A percentile compares a stretch with the other conserved stretches of the same genome.
phyloP scores from a whole-genome alignment of 2,797 vertebrate species.

The Poeciliopsis presidionis region DNA sequence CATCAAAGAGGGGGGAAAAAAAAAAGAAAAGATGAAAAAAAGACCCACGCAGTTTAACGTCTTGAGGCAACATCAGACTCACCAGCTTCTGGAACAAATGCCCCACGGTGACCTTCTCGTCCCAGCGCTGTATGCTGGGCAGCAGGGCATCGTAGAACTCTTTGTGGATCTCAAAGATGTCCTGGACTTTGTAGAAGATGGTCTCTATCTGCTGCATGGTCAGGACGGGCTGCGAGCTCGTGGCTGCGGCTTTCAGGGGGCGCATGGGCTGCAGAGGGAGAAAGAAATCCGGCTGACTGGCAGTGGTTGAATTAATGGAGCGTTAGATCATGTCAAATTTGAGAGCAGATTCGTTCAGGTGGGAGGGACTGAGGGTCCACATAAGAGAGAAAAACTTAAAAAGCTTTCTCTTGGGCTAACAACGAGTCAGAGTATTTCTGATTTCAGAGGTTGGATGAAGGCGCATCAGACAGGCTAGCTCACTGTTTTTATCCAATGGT shows the following conservation, averaged over 20 bases:
- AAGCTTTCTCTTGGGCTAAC: constrained; percentile 22
- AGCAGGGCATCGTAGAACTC: constrained; percentile 94
- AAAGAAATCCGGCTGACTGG: not conserved
- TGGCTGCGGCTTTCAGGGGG: constrained; percentile 93
- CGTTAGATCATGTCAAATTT: not conserved
- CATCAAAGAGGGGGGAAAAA: not conserved
- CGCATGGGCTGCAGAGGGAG: constrained; percentile 89
- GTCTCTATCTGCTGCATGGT: constrained; percentile 95
- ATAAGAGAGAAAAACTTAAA: constrained; percentile 46
- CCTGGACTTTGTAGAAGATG: constrained; percentile 98
- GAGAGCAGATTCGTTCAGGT: constrained; percentile 11
- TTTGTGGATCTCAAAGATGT: constrained; percentile 97
- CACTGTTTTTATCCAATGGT: constrained; percentile 19
- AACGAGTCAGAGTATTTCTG: constrained; percentile 43
- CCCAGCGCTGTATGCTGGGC: constrained; percentile 95
- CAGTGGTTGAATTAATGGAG: not conserved
- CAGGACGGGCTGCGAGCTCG: constrained; percentile 94
- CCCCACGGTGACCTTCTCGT: constrained; percentile 94
- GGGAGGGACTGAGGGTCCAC: constrained; percentile 1
- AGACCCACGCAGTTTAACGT: constrained; percentile 1
- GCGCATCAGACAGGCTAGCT: constrained; percentile 20
- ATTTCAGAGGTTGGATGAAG: constrained; percentile 21
- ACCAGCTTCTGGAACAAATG: constrained; percentile 99
- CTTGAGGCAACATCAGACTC: constrained; percentile 44
- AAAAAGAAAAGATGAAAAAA: not conserved